A percentile compares a stretch with the other conserved stretches of the same genome.
Conservation (phyloP, 2,888 invertebrate genomes). For the Monochamus alternatus region DNA sequence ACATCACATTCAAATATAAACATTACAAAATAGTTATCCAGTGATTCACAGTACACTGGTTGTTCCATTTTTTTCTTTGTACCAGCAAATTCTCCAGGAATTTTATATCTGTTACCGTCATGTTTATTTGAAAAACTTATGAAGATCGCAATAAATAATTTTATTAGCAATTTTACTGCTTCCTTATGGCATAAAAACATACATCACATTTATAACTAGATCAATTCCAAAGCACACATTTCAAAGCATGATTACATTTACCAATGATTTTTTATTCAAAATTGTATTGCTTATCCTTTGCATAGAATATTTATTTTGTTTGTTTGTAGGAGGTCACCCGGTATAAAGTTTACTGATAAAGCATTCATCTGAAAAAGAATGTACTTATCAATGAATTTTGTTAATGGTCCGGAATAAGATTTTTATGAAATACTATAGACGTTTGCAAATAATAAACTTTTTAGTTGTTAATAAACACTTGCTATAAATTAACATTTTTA, state of each 20-base stretch:
- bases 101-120: slow-evolving; percentile 3
- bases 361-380: slow-evolving; percentile 33
- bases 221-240: not conserved
- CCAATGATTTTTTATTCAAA: no score
- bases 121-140: slow-evolving; percentile 8
- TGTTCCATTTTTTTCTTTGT: not conserved
- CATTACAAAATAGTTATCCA: not conserved
- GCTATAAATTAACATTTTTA: slow-evolving; percentile 26
- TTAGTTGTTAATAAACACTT: slow-evolving; percentile 26
- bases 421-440: slow-evolving; percentile 28
- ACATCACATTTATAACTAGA: not conserved
- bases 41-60: not conserved
- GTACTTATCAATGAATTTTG: slow-evolving; percentile 14
- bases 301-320: no score
- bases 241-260: no score
- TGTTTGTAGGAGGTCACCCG: no score
- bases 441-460: slow-evolving; percentile 29
- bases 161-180: slow-evolving; percentile 7
- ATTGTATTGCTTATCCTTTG: no score
- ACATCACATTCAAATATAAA: no score
- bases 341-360: not conserved
- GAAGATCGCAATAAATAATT: slow-evolving; percentile 1
- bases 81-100: not conserved
- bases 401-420: not conserved
- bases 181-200: not conserved